Evolutionary conservation across 1,140 invertebrate genomes (phyloP).

Genomic region (Mylabris phalerata): DNA sequence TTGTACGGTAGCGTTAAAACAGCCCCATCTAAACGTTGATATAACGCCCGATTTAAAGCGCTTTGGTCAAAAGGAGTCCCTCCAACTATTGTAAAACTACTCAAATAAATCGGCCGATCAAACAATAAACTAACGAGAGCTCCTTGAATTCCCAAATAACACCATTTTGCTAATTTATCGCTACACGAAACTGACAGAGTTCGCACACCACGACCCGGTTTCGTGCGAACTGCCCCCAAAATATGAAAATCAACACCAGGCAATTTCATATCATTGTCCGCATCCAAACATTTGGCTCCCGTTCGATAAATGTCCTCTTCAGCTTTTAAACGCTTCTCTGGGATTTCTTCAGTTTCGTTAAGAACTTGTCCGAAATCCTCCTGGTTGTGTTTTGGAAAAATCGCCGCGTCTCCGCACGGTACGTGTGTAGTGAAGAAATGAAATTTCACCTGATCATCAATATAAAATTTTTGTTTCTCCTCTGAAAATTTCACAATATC

Average conservation of each 20-base stretch:
- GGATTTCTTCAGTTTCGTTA: conserved; percentile 20
- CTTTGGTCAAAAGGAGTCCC: conserved; percentile 55
- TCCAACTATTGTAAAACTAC: conserved; percentile 64
- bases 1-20: conserved; percentile 34
- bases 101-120: conserved; percentile 59
- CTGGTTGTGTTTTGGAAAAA: conserved; percentile 56
- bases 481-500: conserved; percentile 40
- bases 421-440: conserved; percentile 82
- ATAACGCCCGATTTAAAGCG: conserved; percentile 61
- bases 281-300: conserved; percentile 76
- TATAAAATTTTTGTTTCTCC: conserved; percentile 39
- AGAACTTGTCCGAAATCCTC: conserved; percentile 37
- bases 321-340: conserved; percentile 38
- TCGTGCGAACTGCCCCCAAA: conserved; percentile 71
- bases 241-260: conserved; percentile 61
- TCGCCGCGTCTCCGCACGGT: conserved; percentile 93
- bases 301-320: conserved; percentile 67
- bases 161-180: conserved; percentile 89
- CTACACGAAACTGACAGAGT: conserved; percentile 88
- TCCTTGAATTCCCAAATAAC: conserved; percentile 75
- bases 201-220: conserved; percentile 85
- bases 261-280: conserved; percentile 47
- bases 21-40: conserved; percentile 42
- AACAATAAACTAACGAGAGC: conserved; percentile 67
- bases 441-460: conserved; percentile 62